These are phyloP conservation scores for Orchestia grillus DNA, from an alignment of 1,140 invertebrate genomes.

Conservation along the genomic window DNA sequence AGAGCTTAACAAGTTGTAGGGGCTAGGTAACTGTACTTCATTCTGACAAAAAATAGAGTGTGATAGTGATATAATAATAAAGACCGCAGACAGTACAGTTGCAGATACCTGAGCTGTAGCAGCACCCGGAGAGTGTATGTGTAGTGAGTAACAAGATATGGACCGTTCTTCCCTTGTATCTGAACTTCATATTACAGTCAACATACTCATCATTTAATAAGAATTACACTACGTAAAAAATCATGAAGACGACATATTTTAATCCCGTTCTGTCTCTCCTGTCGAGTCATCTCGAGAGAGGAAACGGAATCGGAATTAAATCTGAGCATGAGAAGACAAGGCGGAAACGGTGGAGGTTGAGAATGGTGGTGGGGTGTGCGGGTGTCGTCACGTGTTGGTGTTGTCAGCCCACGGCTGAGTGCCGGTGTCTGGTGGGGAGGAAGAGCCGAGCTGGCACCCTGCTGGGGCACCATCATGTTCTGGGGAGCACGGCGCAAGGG, in stretches of 20 bases:
- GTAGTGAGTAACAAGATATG: too few relatives aligned
- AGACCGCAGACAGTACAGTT: too few relatives aligned
- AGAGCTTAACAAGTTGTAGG: too few relatives aligned
- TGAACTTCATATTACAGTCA: background rate
- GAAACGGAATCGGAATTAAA: background rate
- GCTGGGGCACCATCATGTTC: background rate
- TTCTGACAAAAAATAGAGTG: too few relatives aligned
- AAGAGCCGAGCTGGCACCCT: conserved; percentile 30
- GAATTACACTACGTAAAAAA: background rate
- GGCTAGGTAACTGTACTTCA: too few relatives aligned
- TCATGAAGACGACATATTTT: background rate
- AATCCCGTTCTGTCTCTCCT: background rate
- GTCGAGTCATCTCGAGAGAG: background rate
- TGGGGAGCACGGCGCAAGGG: background rate
- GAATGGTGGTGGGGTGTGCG: background rate
- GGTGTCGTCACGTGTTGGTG: conserved; percentile 27
- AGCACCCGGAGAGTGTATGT: too few relatives aligned
- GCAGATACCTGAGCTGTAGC: too few relatives aligned
- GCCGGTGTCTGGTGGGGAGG: background rate
- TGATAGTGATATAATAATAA: too few relatives aligned
- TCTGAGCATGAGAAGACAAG: background rate
- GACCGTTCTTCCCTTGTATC: too few relatives aligned
- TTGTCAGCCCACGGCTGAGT: background rate
- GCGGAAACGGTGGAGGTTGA: background rate
- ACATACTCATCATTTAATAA: background rate